Evolutionary conservation across 2,888 invertebrate genomes (phyloP).

Genomic region (Andrena bucephala): DNA sequence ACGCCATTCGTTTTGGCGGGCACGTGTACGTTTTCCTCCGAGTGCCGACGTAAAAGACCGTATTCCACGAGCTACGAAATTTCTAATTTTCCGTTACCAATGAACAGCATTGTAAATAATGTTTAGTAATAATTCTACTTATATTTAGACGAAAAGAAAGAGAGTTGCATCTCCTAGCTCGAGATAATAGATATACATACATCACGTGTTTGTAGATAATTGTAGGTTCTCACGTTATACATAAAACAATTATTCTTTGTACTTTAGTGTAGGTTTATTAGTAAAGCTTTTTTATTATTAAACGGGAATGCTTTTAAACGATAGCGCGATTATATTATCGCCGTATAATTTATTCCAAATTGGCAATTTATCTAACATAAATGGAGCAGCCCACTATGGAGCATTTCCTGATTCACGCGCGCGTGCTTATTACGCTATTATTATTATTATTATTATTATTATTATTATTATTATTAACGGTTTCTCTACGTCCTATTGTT

Average conservation of each 20-base stretch:
- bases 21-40: constrained; percentile 76
- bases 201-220: constrained; percentile 60
- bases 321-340: no score
- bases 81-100: constrained; percentile 51
- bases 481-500: constrained; percentile 42
- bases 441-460: no score
- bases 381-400: no score
- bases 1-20: constrained; percentile 83
- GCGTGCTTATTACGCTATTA: not conserved
- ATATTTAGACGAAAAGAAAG: constrained; percentile 20
- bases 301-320: no score
- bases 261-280: not conserved
- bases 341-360: no score
- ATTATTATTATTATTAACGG: not conserved
- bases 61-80: constrained; percentile 27
- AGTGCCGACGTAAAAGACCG: constrained; percentile 42
- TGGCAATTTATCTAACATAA: no score
- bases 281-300: no score
- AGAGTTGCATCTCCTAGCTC: constrained; percentile 30
- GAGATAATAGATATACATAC: constrained; percentile 36
- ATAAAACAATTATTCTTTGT: constrained; percentile 26
- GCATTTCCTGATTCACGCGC: not conserved
- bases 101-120: constrained; percentile 77
- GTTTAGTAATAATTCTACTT: constrained; percentile 49
- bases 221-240: constrained; percentile 31